Evolutionary conservation across 2,113 vertebrate species (phyloP), one percentile per base, ranked within the genome.

Genomic region (Bufo gargarizans): DNA sequence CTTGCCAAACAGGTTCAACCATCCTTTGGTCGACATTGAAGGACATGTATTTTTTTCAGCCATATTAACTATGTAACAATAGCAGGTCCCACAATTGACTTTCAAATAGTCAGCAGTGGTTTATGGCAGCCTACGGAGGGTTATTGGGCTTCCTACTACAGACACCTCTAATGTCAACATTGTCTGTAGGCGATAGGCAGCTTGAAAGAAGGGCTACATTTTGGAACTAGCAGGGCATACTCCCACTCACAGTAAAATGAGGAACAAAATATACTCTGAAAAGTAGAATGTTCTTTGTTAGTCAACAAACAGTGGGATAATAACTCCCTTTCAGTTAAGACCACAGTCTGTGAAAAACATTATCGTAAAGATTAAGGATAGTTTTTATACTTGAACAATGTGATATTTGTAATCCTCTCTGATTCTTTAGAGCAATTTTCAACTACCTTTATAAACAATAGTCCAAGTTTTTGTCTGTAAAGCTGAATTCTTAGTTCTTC

Each of bases 401-500:
- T 49, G 9, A 22, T 78, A 47, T 78, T 49, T 78, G 76, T 78
- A 55, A 78, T 78, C 50, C 11, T 49, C 50, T 78, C 14, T 78
- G 76, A 78, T 53, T 78, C 76, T 78, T 71, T 77, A n/a, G 20
- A 55, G 76, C 76, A 78, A 78, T 78, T 10, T 77, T 19, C 16
- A 50, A 49, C 45, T 77, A 17, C 19, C 74, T 49, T 77, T 49
- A 10, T 77, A 45, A 77, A 49, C 19, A 77, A 49, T 12, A 50
- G 14, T 19, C 9, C 16, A 77, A 49, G 45, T 77, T 77, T 77
- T 14, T 74, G 43, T 19, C 76, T 53, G 19, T 78, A 20, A n/a
- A 55, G 49, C 45, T 20, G 19, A n/a, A 78, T 53, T n/a, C 14
- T 78, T 78, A n/a, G 49, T 55, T 7, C 55, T 78, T 9, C 33